phyloP scores from a whole-genome alignment of 2,888 invertebrate species.

The Drosophila histrio region DNA sequence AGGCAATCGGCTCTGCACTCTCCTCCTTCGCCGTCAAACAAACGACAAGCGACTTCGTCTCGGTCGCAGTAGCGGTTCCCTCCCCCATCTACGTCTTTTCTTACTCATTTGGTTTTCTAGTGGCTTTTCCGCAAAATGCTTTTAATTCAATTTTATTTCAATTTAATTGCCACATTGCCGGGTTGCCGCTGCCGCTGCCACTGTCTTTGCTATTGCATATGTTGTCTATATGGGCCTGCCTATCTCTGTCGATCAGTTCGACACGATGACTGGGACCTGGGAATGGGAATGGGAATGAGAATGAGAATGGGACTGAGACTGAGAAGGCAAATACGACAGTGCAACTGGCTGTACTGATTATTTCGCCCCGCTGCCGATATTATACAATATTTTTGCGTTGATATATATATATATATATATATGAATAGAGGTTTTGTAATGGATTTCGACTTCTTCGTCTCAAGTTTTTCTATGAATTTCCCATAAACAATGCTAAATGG shows the following conservation, averaged over 20 bases:
- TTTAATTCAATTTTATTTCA: slow-evolving; percentile 79
- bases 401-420: slow-evolving; percentile 51
- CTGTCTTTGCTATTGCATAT: slow-evolving; percentile 41
- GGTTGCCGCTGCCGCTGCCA: slow-evolving; percentile 4
- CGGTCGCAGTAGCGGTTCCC: background rate
- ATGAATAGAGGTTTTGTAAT: slow-evolving; percentile 46
- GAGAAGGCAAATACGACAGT: slow-evolving; percentile 9
- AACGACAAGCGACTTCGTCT: background rate
- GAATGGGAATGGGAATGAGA: slow-evolving; percentile 11
- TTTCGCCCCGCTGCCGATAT: slow-evolving; percentile 45
- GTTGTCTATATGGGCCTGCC: slow-evolving; percentile 53
- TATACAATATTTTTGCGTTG: slow-evolving; percentile 72
- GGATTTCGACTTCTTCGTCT: slow-evolving; percentile 56
- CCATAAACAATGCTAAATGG: slow-evolving; percentile 69
- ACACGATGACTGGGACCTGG: slow-evolving; percentile 49
- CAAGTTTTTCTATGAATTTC: slow-evolving; percentile 70
- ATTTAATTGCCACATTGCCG: slow-evolving; percentile 77
- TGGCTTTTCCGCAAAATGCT: slow-evolving; percentile 77
- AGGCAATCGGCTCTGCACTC: slow-evolving; percentile 30
- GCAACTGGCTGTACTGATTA: slow-evolving; percentile 39
- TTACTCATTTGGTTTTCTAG: slow-evolving; percentile 50
- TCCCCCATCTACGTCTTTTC: background rate
- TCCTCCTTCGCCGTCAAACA: background rate
- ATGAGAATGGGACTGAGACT: slow-evolving; percentile 24
- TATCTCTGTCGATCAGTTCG: slow-evolving; percentile 70